Evolutionary conservation across 2,888 invertebrate species (phyloP).

Genomic region (Gortyna flavago): DNA sequence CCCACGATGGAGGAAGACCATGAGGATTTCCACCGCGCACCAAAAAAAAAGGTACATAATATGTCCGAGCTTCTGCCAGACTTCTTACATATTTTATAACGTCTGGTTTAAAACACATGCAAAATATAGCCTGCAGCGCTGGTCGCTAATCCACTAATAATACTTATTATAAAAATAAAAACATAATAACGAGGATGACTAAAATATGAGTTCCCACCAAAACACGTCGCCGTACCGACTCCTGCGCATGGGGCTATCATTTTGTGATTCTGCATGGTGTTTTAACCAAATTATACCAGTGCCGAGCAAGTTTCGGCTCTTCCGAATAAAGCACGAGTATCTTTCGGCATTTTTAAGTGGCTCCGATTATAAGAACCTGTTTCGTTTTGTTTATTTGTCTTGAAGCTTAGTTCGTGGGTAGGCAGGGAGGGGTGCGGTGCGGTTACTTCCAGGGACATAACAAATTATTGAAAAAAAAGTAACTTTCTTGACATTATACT

Average conservation of each 20-base stretch:
- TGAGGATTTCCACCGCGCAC: too few relatives aligned
- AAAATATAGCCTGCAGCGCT: not conserved
- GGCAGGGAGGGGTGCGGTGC: not conserved
- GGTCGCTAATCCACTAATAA: slow-evolving; percentile 35
- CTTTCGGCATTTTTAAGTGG: slow-evolving; percentile 54
- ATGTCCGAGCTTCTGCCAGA: not conserved
- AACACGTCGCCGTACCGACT: slow-evolving; percentile 50
- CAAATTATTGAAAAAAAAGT: not conserved
- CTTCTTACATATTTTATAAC: not conserved
- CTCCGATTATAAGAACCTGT: slow-evolving; percentile 48
- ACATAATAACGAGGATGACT: slow-evolving; percentile 43
- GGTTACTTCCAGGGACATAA: not conserved
- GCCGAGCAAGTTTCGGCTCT: slow-evolving; percentile 51
- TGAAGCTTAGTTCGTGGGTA: slow-evolving; percentile 10
- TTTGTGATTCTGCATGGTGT: slow-evolving; percentile 65
- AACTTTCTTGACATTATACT: not conserved
- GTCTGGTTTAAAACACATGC: not conserved
- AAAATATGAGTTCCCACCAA: slow-evolving; percentile 53
- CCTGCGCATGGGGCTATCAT: slow-evolving; percentile 58
- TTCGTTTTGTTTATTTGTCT: slow-evolving; percentile 52
- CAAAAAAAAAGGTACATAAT: too few relatives aligned
- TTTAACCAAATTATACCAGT: slow-evolving; percentile 61
- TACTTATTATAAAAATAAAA: slow-evolving; percentile 24
- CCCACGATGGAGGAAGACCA: too few relatives aligned
- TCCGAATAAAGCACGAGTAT: slow-evolving; percentile 51